phyloP scores from a whole-genome alignment of 2,113 vertebrate species.

The Bubo bubo region DNA sequence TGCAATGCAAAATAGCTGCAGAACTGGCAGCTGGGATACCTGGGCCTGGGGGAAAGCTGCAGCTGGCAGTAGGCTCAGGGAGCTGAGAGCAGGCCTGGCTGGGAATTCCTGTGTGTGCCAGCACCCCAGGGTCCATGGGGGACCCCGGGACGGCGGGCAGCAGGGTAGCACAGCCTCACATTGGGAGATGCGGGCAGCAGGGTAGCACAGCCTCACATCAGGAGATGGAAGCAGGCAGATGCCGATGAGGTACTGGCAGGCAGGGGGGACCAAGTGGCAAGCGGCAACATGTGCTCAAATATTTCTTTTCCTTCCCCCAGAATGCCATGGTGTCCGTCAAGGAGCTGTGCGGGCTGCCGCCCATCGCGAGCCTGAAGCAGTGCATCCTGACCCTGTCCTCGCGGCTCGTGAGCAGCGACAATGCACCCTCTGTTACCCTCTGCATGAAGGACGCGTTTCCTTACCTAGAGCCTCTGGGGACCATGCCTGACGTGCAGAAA shows the following conservation, averaged over 20 bases:
- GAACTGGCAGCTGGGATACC: not conserved
- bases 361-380: slow-evolving; percentile 93
- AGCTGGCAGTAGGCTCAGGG: not conserved
- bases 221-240: not conserved
- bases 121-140: rapidly evolving
- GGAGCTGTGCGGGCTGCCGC: slow-evolving; percentile 95
- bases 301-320: slow-evolving; percentile 67
- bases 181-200: rapidly evolving
- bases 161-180: too few species aligned
- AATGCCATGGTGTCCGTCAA: slow-evolving; percentile 89
- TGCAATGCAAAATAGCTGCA: not conserved
- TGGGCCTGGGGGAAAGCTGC: not conserved
- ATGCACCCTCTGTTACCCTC: slow-evolving; percentile 80
- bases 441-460: slow-evolving; percentile 89
- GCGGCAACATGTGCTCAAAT: rapidly evolving
- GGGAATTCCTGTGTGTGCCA: not conserved
- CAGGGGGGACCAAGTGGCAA: rapidly evolving
- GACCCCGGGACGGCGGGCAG: rapidly evolving
- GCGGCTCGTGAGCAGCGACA: slow-evolving; percentile 84
- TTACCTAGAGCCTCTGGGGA: slow-evolving; percentile 84
- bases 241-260: not conserved
- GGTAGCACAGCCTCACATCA: not conserved
- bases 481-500: slow-evolving; percentile 84
- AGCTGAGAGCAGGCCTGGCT: not conserved
- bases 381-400: slow-evolving; percentile 93